phyloP scores from a whole-genome alignment of 2,797 vertebrate genomes.

The Ceryle rudis region DNA sequence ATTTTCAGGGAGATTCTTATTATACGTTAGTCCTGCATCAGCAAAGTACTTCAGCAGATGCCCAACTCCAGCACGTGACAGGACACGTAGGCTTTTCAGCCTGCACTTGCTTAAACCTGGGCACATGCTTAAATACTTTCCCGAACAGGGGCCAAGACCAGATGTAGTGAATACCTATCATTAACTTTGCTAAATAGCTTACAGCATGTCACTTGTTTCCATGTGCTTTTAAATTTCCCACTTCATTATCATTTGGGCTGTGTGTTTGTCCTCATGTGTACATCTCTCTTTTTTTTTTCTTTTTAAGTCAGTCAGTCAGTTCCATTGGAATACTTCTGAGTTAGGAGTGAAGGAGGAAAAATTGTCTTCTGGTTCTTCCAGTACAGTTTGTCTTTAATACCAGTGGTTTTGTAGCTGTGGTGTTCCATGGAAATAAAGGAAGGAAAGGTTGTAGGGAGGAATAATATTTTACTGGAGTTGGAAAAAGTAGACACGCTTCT shows the following conservation, averaged over 20 bases:
- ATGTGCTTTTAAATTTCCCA: slow-evolving; percentile 38
- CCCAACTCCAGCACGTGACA: background rate
- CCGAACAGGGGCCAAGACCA: slow-evolving; percentile 36
- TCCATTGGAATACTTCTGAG: background rate
- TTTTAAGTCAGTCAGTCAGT: background rate
- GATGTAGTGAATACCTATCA: slow-evolving; percentile 40
- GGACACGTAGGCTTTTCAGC: background rate
- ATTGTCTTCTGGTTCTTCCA: background rate
- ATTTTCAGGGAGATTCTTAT: background rate
- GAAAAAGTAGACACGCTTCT: slow-evolving; percentile 16
- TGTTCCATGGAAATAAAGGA: background rate
- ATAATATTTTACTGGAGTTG: slow-evolving; percentile 7
- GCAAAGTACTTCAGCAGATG: slow-evolving; percentile 35
- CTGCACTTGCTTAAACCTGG: background rate
- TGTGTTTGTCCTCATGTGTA: background rate
- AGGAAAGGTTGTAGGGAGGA: background rate
- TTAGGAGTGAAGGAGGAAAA: background rate
- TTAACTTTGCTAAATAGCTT: slow-evolving; percentile 61
- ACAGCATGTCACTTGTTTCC: slow-evolving; percentile 47
- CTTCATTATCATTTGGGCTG: background rate
- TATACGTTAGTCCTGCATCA: background rate
- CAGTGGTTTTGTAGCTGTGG: background rate
- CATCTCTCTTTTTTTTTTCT: background rate
- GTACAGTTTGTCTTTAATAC: background rate
- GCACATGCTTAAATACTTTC: slow-evolving; percentile 29